Evolutionary conservation across 1,140 invertebrate species (phyloP).

Genomic region (Drosophila saltans): DNA sequence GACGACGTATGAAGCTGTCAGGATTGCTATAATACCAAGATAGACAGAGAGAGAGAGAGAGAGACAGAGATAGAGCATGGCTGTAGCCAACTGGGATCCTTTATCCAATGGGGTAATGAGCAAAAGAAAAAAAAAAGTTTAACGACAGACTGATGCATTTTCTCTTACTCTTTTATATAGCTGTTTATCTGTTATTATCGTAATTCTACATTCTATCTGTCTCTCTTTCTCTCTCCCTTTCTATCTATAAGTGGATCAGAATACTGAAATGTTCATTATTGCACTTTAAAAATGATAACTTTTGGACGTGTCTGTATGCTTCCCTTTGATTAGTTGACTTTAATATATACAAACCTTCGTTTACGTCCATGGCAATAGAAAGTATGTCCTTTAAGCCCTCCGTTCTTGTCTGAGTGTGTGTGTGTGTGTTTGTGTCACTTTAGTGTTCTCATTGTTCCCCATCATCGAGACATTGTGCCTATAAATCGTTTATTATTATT

Average conservation of each 20-base stretch:
- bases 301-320: too few species aligned
- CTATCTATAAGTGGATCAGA: too few species aligned
- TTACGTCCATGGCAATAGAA: conserved; percentile 12
- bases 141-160: too few species aligned
- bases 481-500: conserved; percentile 76
- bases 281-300: too few species aligned
- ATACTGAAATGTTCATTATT: too few species aligned
- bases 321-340: background rate
- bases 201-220: too few species aligned
- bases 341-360: background rate
- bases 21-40: conserved; percentile 2
- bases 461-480: conserved; percentile 49
- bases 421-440: conserved; percentile 24
- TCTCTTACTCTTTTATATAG: too few species aligned
- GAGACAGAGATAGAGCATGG: background rate
- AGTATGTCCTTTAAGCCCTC: conserved; percentile 20
- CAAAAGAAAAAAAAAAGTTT: too few species aligned
- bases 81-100: background rate
- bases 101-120: background rate
- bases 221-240: too few species aligned
- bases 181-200: too few species aligned
- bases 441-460: conserved; percentile 45
- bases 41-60: too few species aligned
- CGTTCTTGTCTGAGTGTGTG: conserved; percentile 2
- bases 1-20: conserved; percentile 29